Evolutionary conservation across 2,113 vertebrate genomes (phyloP).

Genomic region (Lophura nycthemera): DNA sequence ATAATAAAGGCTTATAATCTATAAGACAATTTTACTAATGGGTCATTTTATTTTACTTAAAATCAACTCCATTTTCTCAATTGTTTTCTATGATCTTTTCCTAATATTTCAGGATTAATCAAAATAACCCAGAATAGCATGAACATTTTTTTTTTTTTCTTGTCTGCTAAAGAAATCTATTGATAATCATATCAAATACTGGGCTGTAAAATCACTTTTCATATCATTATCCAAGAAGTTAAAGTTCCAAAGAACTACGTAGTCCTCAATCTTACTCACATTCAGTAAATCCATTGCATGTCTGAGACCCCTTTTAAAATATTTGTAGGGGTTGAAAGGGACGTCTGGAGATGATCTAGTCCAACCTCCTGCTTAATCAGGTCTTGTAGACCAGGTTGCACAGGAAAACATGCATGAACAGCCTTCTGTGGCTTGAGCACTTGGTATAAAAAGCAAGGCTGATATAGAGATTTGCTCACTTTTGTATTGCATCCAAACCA

Average conservation of each 20-base stretch:
- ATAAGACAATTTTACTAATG: background rate
- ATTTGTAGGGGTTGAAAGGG: too few species aligned
- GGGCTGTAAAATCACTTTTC: background rate
- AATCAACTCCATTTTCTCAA: background rate
- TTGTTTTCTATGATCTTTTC: background rate
- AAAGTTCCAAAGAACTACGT: background rate
- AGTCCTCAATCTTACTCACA: background rate
- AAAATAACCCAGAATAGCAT: background rate
- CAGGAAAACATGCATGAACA: too few species aligned
- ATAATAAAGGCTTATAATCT: accelerated
- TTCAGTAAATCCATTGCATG: background rate
- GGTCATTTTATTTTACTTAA: background rate
- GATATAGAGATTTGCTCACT: too few species aligned
- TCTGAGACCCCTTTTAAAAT: background rate
- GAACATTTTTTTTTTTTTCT: too few species aligned
- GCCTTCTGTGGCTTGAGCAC: too few species aligned
- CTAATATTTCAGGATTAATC: background rate
- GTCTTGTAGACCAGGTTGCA: too few species aligned
- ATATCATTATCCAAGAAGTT: background rate
- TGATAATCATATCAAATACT: background rate
- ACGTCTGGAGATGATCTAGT: too few species aligned
- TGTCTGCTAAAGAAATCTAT: background rate
- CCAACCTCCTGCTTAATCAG: too few species aligned
- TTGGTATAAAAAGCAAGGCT: too few species aligned
- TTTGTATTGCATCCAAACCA: too few species aligned